Evolutionary conservation across 2,888 invertebrate genomes (phyloP).

Genomic region (Zygaena filipendulae): DNA sequence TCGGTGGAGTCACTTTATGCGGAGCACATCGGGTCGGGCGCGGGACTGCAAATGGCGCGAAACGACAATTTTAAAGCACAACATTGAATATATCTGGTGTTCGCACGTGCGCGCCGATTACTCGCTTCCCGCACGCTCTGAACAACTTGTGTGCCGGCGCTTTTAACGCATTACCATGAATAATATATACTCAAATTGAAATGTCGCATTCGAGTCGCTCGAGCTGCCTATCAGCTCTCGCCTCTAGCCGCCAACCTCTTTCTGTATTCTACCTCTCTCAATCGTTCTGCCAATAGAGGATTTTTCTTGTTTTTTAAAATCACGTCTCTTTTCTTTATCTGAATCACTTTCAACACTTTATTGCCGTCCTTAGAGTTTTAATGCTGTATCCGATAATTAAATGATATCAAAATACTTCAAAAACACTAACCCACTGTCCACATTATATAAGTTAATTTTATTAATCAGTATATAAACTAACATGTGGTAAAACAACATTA

Average conservation of each 20-base stretch:
- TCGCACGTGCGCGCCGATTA: constrained; percentile 57
- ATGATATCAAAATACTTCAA: too few relatives aligned
- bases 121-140: constrained; percentile 40
- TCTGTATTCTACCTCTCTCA: constrained; percentile 42
- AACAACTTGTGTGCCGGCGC: constrained; percentile 54
- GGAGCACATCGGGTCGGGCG: constrained; percentile 42
- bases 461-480: too few relatives aligned
- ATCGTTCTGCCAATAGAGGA: constrained; percentile 49
- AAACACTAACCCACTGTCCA: too few relatives aligned
- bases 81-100: constrained; percentile 56
- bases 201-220: constrained; percentile 63
- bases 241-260: constrained; percentile 27
- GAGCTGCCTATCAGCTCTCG: constrained; percentile 47
- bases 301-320: constrained; percentile 50
- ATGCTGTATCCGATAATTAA: too few relatives aligned
- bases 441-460: too few relatives aligned
- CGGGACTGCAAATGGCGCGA: constrained; percentile 57
- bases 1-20: constrained; percentile 53
- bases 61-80: constrained; percentile 63
- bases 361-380: too few relatives aligned
- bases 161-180: constrained; percentile 69
- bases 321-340: constrained; percentile 19
- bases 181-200: constrained; percentile 68
- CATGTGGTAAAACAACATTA: too few relatives aligned
- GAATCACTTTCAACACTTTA: constrained; percentile 29